Conservation (phyloP, 2,888 invertebrate genomes). For the Conistra vaccinii region DNA sequence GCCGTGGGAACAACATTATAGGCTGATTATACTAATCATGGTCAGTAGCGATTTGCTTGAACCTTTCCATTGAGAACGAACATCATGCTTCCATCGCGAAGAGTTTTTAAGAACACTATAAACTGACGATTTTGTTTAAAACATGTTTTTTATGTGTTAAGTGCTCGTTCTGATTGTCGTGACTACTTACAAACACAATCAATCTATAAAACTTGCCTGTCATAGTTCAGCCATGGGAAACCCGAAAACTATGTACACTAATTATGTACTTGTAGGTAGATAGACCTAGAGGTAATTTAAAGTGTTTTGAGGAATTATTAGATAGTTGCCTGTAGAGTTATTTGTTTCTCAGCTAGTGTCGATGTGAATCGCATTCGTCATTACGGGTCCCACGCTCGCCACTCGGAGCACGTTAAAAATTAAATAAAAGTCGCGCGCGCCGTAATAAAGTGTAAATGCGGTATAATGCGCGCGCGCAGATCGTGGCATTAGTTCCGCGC, state of each 20-base stretch:
- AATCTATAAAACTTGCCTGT: conserved; percentile 51
- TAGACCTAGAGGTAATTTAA: conserved; percentile 8
- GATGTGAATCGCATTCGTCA: conserved; percentile 46
- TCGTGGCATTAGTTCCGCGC: conserved; percentile 76
- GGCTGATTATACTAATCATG: no score
- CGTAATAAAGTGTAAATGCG: conserved; percentile 73
- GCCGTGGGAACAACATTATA: no score
- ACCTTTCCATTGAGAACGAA: no score
- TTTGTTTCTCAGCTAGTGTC: conserved; percentile 39
- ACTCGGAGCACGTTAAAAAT: conserved; percentile 57
- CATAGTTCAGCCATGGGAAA: conserved; percentile 53
- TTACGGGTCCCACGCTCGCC: conserved; percentile 62
- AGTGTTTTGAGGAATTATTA: conserved; percentile 40
- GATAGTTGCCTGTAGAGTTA: conserved; percentile 19
- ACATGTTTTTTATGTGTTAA: conserved; percentile 19
- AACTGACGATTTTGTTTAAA: conserved; percentile 4
- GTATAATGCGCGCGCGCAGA: conserved; percentile 71
- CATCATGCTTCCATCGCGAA: not conserved
- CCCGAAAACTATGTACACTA: conserved; percentile 51
- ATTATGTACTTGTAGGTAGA: conserved; percentile 11
- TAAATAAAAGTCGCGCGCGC: conserved; percentile 69
- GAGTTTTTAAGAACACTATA: not conserved
- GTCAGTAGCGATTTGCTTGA: not conserved
- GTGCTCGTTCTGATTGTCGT: conserved; percentile 47
- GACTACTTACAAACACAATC: conserved; percentile 49